Conservation (phyloP, 1,140 invertebrate species). For the Nixonia krombeini region DNA sequence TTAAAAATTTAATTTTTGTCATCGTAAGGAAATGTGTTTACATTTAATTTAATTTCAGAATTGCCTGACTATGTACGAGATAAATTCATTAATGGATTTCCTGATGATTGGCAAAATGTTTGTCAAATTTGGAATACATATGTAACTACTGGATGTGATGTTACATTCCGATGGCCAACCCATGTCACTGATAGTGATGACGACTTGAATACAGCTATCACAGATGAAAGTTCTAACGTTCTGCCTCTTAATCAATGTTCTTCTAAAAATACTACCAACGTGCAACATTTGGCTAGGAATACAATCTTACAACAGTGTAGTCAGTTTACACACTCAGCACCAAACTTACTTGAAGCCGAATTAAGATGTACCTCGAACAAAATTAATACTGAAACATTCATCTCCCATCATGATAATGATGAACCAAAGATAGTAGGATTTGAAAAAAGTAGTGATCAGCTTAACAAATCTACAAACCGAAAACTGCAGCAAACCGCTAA, state of each 20-base stretch:
- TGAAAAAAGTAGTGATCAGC: neutral
- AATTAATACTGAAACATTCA: no score
- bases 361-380: neutral
- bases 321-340: no score
- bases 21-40: no score
- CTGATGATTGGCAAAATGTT: constrained; percentile 67
- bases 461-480: neutral
- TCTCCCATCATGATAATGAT: neutral
- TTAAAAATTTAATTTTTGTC: no score
- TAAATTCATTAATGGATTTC: constrained; percentile 67
- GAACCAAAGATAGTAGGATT: neutral
- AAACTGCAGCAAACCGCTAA: neutral
- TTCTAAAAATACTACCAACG: neutral
- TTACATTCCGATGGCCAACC: constrained; percentile 62
- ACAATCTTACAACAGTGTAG: no score
- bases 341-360: constrained; percentile 1
- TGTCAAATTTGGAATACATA: constrained; percentile 57
- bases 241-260: constrained; percentile 2
- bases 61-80: constrained; percentile 60
- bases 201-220: constrained; percentile 58
- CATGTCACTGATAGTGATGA: constrained; percentile 61
- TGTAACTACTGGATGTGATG: constrained; percentile 30
- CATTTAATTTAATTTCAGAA: no score
- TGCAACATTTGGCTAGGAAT: neutral
- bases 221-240: constrained; percentile 48